Evolutionary conservation across 1,140 invertebrate genomes (phyloP).

Genomic region (Limonius californicus): DNA sequence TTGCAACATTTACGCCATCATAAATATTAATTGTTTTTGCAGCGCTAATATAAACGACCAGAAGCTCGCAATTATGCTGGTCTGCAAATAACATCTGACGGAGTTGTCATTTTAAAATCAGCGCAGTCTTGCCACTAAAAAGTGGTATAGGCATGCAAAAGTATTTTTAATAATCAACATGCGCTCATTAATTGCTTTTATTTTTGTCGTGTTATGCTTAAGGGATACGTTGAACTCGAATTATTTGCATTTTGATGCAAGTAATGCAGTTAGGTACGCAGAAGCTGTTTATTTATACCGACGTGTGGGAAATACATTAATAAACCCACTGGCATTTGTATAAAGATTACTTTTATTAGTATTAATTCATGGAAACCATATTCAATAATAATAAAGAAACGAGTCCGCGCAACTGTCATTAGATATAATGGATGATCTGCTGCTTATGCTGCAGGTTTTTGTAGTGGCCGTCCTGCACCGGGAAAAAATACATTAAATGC

Average conservation of each 20-base stretch:
- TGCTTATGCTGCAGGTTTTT: background rate
- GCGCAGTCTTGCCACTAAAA: background rate
- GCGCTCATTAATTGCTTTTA: constrained; percentile 6
- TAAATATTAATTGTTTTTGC: constrained; percentile 19
- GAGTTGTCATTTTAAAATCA: constrained; percentile 7
- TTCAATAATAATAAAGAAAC: constrained; percentile 15
- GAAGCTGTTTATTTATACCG: too few relatives aligned
- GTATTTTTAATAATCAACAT: constrained; percentile 10
- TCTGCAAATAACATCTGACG: background rate
- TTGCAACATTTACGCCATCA: constrained; percentile 15
- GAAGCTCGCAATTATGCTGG: constrained; percentile 1
- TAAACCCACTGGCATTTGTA: background rate
- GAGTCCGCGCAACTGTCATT: constrained; percentile 1
- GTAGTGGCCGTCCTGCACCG: background rate
- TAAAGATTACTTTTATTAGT: constrained; percentile 14
- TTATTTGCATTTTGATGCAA: constrained; percentile 8
- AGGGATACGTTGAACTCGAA: background rate
- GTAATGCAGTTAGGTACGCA: constrained; percentile 6
- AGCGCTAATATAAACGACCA: background rate
- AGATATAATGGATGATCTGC: background rate
- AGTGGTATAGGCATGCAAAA: background rate
- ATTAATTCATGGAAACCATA: constrained; percentile 15
- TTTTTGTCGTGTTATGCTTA: background rate
- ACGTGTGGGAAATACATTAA: constrained; percentile 10
- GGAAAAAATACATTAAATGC: background rate